Evolutionary conservation across 2,888 invertebrate species (phyloP).

Genomic region (Myopa tessellatipennis): DNA sequence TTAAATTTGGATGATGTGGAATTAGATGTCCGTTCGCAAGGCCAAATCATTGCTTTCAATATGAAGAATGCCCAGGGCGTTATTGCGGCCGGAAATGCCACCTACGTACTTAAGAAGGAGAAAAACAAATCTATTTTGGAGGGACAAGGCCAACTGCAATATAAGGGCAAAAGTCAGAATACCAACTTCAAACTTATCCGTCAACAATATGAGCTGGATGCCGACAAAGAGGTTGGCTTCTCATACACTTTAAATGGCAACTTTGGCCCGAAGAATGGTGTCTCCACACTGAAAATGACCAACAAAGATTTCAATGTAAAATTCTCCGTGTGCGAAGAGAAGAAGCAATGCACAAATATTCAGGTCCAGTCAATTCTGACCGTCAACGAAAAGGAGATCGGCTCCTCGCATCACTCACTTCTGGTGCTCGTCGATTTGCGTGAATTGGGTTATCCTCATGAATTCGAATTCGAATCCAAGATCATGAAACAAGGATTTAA

Average conservation of each 20-base stretch:
- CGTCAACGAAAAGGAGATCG: conserved; percentile 54
- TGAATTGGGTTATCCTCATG: conserved; percentile 79
- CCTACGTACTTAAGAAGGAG: conserved; percentile 78
- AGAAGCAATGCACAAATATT: conserved; percentile 81
- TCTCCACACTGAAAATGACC: conserved; percentile 78
- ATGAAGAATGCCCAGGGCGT: conserved; percentile 74
- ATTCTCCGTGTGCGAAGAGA: conserved; percentile 81
- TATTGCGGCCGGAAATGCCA: conserved; percentile 78
- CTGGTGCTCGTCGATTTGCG: conserved; percentile 78
- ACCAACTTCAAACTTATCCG: conserved; percentile 81
- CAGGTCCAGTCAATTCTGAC: conserved; percentile 68
- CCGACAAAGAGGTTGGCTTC: conserved; percentile 75
- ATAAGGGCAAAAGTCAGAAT: conserved; percentile 76
- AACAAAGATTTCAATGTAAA: conserved; percentile 79
- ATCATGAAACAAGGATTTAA: conserved; percentile 73
- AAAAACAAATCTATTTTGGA: conserved; percentile 79
- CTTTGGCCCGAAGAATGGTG: conserved; percentile 77
- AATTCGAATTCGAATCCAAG: conserved; percentile 78
- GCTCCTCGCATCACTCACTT: conserved; percentile 72
- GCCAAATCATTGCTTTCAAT: conserved; percentile 74
- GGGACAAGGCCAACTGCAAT: conserved; percentile 79
- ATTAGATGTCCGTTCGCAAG: conserved; percentile 74
- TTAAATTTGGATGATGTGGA: conserved; percentile 75
- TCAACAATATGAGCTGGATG: conserved; percentile 72
- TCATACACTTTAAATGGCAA: conserved; percentile 76